Evolutionary conservation across 1,140 invertebrate genomes (phyloP).

Genomic region (Psix sp.): DNA sequence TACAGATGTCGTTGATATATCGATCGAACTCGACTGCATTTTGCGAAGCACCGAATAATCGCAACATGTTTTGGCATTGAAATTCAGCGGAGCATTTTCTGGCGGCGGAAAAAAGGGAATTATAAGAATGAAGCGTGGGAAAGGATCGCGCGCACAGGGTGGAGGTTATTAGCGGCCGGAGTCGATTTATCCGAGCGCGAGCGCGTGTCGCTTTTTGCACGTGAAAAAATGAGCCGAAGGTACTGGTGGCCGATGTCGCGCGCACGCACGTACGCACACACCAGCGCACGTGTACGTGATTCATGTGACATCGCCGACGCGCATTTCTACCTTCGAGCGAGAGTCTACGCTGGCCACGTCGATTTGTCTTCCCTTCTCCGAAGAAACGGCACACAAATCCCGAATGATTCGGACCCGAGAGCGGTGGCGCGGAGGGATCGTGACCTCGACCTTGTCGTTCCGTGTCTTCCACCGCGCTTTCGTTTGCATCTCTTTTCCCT

Average conservation of each 20-base stretch:
- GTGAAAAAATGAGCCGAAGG: constrained; percentile 11
- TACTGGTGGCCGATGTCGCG: neutral
- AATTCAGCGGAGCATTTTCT: too few species aligned
- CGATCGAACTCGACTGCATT: too few species aligned
- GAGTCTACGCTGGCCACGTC: constrained; percentile 27
- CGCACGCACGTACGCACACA: constrained; percentile 4
- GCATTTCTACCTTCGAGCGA: constrained; percentile 32
- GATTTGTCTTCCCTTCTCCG: constrained; percentile 42
- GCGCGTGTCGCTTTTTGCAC: constrained; percentile 13
- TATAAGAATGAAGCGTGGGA: too few species aligned
- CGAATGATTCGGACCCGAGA: constrained; percentile 35
- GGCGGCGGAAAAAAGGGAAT: too few species aligned
- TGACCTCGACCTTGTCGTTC: constrained; percentile 54
- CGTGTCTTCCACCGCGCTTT: constrained; percentile 42
- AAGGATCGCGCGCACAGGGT: too few species aligned
- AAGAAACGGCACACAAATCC: constrained; percentile 45
- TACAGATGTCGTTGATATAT: too few species aligned
- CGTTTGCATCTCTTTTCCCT: constrained; percentile 28
- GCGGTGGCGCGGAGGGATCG: constrained; percentile 35
- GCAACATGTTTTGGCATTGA: too few species aligned
- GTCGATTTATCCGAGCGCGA: too few species aligned
- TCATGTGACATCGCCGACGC: constrained; percentile 32
- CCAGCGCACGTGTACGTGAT: constrained; percentile 19
- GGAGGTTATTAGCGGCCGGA: too few species aligned
- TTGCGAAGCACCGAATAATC: too few species aligned